Percentiles rank a stretch among this genome's conserved stretches.
Evolutionary conservation across 2,797 vertebrate species (phyloP).

Genomic region (Pangasius macronema): DNA sequence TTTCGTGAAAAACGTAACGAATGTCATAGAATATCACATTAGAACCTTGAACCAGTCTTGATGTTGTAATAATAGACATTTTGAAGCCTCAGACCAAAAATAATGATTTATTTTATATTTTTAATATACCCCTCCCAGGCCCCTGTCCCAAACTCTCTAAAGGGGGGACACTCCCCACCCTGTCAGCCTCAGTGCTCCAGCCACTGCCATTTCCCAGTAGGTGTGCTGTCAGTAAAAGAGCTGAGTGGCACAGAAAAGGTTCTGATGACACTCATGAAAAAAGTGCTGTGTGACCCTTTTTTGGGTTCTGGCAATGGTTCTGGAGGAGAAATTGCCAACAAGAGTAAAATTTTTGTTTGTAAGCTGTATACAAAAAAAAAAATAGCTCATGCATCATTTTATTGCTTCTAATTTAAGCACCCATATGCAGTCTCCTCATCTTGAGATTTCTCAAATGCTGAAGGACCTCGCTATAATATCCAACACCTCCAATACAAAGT

Average conservation of each 20-base stretch:
- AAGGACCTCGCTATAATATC: background rate
- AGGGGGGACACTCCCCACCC: background rate
- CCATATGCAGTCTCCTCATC: background rate
- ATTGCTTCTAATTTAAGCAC: background rate
- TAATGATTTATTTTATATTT: background rate
- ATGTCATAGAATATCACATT: too few relatives aligned
- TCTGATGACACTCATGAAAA: background rate
- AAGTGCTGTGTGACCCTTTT: constrained; percentile 5
- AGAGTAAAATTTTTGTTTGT: background rate
- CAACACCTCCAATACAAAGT: background rate
- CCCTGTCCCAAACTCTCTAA: background rate
- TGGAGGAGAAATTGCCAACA: constrained; percentile 1
- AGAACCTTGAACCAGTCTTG: too few relatives aligned
- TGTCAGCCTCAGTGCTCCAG: background rate
- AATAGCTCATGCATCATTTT: background rate
- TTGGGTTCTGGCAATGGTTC: background rate
- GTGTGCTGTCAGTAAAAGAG: constrained; percentile 1
- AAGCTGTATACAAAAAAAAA: background rate
- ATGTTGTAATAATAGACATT: too few relatives aligned
- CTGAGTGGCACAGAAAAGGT: background rate
- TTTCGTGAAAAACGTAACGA: too few relatives aligned
- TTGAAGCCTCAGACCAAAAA: background rate
- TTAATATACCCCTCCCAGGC: background rate
- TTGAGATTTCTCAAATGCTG: constrained; percentile 1
- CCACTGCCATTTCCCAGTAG: background rate